These are phyloP conservation scores for Tethya wilhelma DNA, from an alignment of 37 sponge, comb jelly and placozoan genomes.

Conservation along the genomic window DNA sequence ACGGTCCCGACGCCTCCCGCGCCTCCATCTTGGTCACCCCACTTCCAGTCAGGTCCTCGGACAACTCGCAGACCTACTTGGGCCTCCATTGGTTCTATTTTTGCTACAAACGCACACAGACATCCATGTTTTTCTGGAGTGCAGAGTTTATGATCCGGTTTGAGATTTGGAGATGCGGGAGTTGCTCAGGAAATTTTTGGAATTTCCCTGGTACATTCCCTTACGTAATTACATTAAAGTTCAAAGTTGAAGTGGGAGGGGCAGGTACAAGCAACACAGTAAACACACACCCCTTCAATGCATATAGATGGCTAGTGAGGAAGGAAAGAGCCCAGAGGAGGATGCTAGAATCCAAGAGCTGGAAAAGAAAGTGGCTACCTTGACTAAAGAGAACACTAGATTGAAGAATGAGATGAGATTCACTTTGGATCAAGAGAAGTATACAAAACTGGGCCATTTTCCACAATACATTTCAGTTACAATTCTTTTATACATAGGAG, in stretches of 20 bases:
- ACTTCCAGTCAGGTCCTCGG: conserved; percentile 89
- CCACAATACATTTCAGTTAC: not conserved
- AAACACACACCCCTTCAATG: no score
- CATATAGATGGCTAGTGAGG: no score
- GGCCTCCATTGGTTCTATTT: conserved; percentile 54
- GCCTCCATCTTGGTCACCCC: conserved; percentile 87
- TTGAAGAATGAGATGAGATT: conserved; percentile 26
- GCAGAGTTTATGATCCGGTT: not conserved
- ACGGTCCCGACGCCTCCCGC: conserved; percentile 86
- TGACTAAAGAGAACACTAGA: conserved; percentile 2
- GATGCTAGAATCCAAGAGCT: no score
- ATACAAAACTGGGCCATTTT: not conserved
- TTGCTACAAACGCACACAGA: no score
- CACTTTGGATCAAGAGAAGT: conserved; percentile 8
- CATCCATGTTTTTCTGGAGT: not conserved
- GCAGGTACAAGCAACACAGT: no score
- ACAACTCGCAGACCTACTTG: conserved; percentile 74
- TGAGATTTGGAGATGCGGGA: not conserved
- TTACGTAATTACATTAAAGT: not conserved
- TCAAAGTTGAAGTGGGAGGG: not conserved
- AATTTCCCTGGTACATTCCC: not conserved
- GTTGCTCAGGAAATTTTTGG: not conserved
- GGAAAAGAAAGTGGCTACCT: conserved; percentile 18
- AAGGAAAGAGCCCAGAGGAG: no score
- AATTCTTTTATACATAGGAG: not conserved